Conservation (phyloP, 2,888 invertebrate species). For the Lacanobia wlatinum region DNA sequence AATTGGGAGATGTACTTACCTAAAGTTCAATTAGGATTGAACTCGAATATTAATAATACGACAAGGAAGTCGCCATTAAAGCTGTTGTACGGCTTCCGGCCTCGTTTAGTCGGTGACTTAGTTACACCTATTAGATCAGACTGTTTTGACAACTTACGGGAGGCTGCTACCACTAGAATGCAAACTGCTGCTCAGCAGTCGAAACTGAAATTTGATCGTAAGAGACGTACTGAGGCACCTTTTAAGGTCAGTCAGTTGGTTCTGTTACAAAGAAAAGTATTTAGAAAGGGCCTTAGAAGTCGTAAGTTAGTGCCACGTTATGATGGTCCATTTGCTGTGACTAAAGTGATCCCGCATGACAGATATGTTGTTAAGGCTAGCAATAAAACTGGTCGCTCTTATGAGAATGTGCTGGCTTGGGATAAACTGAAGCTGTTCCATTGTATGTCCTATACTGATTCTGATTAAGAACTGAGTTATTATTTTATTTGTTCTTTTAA, state of each 20-base stretch:
- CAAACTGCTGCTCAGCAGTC: constrained; percentile 2
- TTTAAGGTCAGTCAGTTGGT: too few relatives aligned
- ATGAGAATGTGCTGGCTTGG: neutral
- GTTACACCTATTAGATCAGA: constrained; percentile 7
- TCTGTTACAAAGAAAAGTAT: neutral
- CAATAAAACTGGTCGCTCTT: neutral
- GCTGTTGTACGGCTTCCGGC: neutral
- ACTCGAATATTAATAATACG: neutral
- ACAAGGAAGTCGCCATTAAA: neutral
- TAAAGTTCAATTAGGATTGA: neutral
- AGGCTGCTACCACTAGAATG: constrained; percentile 2
- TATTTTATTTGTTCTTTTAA: neutral
- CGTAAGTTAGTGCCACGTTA: constrained; percentile 9
- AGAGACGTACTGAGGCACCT: too few relatives aligned
- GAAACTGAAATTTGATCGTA: neutral
- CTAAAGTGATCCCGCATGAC: neutral
- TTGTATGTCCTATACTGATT: too few relatives aligned
- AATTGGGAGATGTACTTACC: neutral
- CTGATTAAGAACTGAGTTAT: too few relatives aligned
- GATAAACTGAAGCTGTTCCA: too few relatives aligned
- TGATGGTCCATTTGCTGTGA: constrained; percentile 11
- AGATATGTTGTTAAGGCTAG: too few relatives aligned
- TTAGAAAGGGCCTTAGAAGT: constrained; percentile 1
- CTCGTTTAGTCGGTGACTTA: constrained; percentile 4
- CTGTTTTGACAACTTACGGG: constrained; percentile 1